These are phyloP conservation scores for Pampusana beccarii DNA, from an alignment of 2,113 vertebrate species.

Conservation along the genomic window DNA sequence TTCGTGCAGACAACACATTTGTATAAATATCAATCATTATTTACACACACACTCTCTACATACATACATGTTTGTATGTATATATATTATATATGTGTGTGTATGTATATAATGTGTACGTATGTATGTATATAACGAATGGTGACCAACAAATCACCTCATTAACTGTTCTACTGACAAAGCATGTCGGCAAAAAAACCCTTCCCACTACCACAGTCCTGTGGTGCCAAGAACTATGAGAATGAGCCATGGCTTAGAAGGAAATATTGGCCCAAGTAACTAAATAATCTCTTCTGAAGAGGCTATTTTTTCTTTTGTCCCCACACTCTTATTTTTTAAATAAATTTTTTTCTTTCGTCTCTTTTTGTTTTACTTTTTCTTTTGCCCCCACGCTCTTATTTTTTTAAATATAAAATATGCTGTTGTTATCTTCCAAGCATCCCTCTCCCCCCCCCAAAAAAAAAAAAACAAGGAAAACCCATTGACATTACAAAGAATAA, in stretches of 20 bases:
- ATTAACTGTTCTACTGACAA: not conserved
- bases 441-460: too few relatives aligned
- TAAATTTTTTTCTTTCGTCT: too few relatives aligned
- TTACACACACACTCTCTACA: accelerated
- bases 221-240: not conserved
- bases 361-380: not conserved
- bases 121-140: not conserved
- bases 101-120: accelerated
- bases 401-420: not conserved
- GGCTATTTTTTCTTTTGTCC: not conserved
- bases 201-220: not conserved
- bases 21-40: not conserved
- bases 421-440: not conserved
- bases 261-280: slow-evolving; percentile 1
- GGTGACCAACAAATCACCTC: not conserved
- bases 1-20: not conserved
- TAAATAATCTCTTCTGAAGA: not conserved
- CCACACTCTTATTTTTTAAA: not conserved
- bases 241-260: not conserved
- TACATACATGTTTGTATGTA: not conserved
- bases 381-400: not conserved
- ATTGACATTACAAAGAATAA: not conserved
- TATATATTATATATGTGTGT: not conserved
- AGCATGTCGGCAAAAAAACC: not conserved
- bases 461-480: not conserved